Evolutionary conservation across 1,140 invertebrate genomes (phyloP).

Genomic region (Diuraphis noxia): DNA sequence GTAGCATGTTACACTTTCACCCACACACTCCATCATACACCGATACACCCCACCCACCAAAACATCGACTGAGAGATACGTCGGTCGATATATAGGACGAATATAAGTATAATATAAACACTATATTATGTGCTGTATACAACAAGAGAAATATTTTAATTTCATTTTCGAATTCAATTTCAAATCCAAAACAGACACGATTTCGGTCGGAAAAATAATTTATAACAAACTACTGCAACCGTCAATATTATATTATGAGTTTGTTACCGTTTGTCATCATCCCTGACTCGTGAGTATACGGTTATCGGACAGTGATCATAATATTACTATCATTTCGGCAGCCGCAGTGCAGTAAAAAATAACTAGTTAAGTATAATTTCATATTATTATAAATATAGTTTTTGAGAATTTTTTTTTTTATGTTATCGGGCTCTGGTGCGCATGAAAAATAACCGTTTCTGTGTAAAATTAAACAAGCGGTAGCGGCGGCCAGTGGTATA

Average conservation of each 20-base stretch:
- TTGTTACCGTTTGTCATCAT: not conserved
- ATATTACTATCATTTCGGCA: not conserved
- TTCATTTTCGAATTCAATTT: not conserved
- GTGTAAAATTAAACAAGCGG: conserved; percentile 10
- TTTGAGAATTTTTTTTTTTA: not conserved
- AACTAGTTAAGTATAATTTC: not conserved
- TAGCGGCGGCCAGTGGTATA: not conserved
- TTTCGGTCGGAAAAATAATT: not conserved
- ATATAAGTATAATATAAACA: not conserved
- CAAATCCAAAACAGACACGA: not conserved
- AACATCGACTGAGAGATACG: not conserved
- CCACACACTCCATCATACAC: no score
- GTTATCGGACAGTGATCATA: not conserved
- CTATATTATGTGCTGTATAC: not conserved
- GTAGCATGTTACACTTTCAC: not conserved
- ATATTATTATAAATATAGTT: not conserved
- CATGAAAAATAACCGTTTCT: not conserved
- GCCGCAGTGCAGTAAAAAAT: not conserved
- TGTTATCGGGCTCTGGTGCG: not conserved
- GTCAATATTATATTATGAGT: not conserved
- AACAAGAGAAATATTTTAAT: not conserved
- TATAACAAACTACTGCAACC: not conserved
- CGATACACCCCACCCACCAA: no score
- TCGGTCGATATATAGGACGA: not conserved
- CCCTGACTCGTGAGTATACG: no score